Percentiles rank a stretch among this genome's conserved stretches.
phyloP scores from a whole-genome alignment of 37 sponge, comb jelly and placozoan genomes.

The Oscarella lobularis region DNA sequence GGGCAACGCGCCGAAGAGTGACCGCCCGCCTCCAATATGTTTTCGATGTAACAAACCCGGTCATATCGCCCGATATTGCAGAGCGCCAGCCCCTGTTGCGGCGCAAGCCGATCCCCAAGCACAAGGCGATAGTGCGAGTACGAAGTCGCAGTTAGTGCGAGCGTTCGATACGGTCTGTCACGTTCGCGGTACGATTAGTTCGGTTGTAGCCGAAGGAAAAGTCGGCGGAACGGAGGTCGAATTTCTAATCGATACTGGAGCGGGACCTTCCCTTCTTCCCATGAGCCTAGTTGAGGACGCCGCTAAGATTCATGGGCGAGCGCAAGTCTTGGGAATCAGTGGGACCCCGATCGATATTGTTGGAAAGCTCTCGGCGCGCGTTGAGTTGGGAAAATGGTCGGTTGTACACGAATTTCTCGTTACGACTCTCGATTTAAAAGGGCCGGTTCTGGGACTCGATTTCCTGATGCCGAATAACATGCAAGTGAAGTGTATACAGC shows the following conservation, averaged over 20 bases:
- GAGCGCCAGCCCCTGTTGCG: too few relatives aligned
- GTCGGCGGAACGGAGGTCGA: neutral
- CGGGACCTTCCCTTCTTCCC: too few relatives aligned
- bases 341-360: neutral
- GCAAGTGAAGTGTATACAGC: neutral
- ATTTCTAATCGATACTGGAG: neutral
- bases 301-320: neutral
- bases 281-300: neutral
- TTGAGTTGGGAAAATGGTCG: neutral
- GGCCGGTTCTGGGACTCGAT: neutral
- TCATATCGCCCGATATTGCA: too few relatives aligned
- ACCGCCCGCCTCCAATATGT: too few relatives aligned
- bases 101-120: too few relatives aligned
- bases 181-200: neutral
- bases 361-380: neutral
- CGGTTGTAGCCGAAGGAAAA: neutral
- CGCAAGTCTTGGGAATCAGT: neutral
- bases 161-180: neutral
- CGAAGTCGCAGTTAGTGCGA: too few relatives aligned
- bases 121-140: too few relatives aligned
- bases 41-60: too few relatives aligned
- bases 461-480: neutral
- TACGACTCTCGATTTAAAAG: neutral
- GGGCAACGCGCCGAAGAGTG: too few relatives aligned
- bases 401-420: neutral